Base-by-base conservation (phyloP, 2,113 vertebrate species). In the Rhombomys opimus region DNA sequence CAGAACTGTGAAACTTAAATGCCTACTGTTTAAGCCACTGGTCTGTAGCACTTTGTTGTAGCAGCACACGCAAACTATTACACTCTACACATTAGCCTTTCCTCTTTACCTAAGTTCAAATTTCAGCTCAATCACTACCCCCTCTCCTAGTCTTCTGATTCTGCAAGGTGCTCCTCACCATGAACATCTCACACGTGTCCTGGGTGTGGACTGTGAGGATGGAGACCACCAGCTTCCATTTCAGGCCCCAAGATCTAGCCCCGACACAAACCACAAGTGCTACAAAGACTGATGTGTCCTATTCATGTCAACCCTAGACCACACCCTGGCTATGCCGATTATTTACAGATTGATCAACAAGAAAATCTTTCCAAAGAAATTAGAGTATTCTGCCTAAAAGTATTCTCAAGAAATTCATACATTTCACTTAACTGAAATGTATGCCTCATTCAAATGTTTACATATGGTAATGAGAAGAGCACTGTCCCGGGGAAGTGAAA, bases 321-420 rank as follows among this genome's bases (percentile, higher is more conserved):
- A 88, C 25, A 22, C 32, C 18, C 41, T 23, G 38, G 15, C 25
- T n/a, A 87, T 9, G 57, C 57, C 81, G 90, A 88, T 68, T 59
- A 88, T 54, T 80, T 92, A 89, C 35, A 67, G 32, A 84, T 68
- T 87, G 65, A 68, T 46, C 10, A 87, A 25, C n/a, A 5, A 87
- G 54, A 87, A 87, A 93, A 38, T 0, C n/a, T 67, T 46, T 38
- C 72, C 81, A 87, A 84, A 95, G 84, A 92, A 85, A 88, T 22
- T 78, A 75, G 2, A 6, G 12, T 27, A n/a, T 32, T 50, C 32
- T 87, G 70, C 35, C 63, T 88, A 65, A 63, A 73, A 87, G 59
- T 72, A 38, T 67, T 50, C 54, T 46, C 32, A 94, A 46, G 52
- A 59, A 87, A 82, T 14, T 65, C 73, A 92, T 77, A 1, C 20